These are phyloP conservation scores for Drosophila nasuta DNA, from an alignment of 1,140 invertebrate species.

Conservation along the genomic window DNA sequence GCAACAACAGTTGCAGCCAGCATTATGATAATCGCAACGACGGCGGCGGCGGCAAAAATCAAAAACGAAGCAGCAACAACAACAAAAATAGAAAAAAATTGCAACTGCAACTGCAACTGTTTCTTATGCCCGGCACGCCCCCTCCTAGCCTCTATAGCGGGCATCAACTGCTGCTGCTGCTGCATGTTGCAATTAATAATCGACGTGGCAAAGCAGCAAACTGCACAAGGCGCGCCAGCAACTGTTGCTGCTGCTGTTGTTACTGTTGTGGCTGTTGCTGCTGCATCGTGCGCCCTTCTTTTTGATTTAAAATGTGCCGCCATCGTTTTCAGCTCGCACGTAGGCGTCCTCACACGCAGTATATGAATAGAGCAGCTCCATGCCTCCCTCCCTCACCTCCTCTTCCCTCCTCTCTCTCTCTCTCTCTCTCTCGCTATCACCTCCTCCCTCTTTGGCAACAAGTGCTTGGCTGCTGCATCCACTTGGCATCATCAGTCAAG, in stretches of 20 bases:
- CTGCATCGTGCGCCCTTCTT: conserved; percentile 77
- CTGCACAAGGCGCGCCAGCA: conserved; percentile 51
- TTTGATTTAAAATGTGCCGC: conserved; percentile 83
- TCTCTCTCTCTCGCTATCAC: no score
- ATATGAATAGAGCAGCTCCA: conserved; percentile 4
- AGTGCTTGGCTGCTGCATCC: conserved; percentile 36
- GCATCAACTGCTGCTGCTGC: conserved; percentile 14
- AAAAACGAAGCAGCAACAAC: conserved; percentile 53
- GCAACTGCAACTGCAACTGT: conserved; percentile 66
- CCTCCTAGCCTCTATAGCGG: background rate
- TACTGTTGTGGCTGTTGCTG: conserved; percentile 3
- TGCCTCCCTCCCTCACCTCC: background rate
- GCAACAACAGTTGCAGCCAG: conserved; percentile 59
- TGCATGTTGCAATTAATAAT: conserved; percentile 79
- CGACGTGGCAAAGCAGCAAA: conserved; percentile 55
- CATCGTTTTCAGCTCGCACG: conserved; percentile 57
- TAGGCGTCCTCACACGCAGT: conserved; percentile 80
- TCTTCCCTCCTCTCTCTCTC: no score
- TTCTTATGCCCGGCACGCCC: conserved; percentile 48
- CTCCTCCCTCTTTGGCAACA: conserved; percentile 15
- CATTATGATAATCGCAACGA: conserved; percentile 78
- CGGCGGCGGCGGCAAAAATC: conserved; percentile 65
- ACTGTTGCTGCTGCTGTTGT: conserved; percentile 1
- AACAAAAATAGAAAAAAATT: conserved; percentile 39
- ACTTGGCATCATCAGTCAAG: conserved; percentile 60